Evolutionary conservation across 2,113 vertebrate species (phyloP).

Genomic region (Epinephelus fuscoguttatus): DNA sequence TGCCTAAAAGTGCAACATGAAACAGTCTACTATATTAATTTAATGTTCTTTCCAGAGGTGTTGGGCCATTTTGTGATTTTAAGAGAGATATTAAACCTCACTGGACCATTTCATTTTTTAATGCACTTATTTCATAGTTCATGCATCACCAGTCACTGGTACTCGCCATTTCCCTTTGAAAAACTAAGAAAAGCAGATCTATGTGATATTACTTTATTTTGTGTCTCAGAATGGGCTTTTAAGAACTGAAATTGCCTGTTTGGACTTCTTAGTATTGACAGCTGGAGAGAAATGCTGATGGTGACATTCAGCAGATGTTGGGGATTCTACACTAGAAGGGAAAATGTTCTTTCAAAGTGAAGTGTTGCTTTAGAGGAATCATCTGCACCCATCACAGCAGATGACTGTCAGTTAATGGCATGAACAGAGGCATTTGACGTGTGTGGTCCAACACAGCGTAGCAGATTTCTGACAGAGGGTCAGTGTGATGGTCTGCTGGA

Average conservation of each 20-base stretch:
- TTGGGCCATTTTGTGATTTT: neutral
- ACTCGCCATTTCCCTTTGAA: neutral
- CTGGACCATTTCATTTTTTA: conserved; percentile 3
- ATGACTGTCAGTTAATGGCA: conserved; percentile 39
- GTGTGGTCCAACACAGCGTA: conserved; percentile 31
- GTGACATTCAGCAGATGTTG: conserved; percentile 29
- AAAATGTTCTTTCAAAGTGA: neutral
- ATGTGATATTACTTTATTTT: neutral
- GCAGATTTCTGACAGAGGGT: conserved; percentile 55
- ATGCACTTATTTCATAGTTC: conserved; percentile 12
- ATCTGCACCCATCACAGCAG: conserved; percentile 13
- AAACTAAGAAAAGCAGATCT: neutral
- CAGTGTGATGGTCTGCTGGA: conserved; percentile 48
- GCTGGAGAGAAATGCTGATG: neutral
- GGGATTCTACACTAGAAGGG: neutral
- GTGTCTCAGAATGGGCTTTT: neutral
- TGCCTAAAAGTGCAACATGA: neutral
- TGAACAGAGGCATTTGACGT: conserved; percentile 10
- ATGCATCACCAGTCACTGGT: conserved; percentile 2
- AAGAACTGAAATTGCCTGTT: neutral
- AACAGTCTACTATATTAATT: neutral
- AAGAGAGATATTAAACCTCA: conserved; percentile 4
- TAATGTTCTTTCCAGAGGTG: neutral
- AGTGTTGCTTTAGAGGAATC: conserved; percentile 10
- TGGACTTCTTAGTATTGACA: neutral